Conservation (phyloP, 2,113 vertebrate species). For the Arothron firmamentum region DNA sequence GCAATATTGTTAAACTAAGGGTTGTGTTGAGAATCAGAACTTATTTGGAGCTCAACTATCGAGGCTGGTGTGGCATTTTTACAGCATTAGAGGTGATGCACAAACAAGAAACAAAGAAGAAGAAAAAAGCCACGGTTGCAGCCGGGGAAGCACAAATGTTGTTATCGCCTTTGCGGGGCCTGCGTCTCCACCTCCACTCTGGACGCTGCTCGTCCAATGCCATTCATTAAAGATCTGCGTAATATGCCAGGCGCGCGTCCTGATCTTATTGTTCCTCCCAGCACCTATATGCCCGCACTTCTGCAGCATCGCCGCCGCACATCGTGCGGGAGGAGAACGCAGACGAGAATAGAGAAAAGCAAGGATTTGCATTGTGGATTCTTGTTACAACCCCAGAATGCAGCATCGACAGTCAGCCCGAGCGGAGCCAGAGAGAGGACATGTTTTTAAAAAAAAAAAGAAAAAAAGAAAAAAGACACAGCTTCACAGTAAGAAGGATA, state of each 20-base stretch:
- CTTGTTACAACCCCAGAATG: slow-evolving; percentile 10
- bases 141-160: slow-evolving; percentile 30
- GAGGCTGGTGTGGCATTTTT: slow-evolving; percentile 17
- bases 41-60: neutral
- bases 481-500: slow-evolving; percentile 14
- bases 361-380: slow-evolving; percentile 35
- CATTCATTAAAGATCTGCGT: slow-evolving; percentile 32
- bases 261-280: slow-evolving; percentile 30
- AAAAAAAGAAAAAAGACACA: slow-evolving; percentile 8
- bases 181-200: slow-evolving; percentile 25
- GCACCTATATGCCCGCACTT: slow-evolving; percentile 33
- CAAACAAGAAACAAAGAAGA: slow-evolving; percentile 26
- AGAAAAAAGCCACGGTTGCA: slow-evolving; percentile 17
- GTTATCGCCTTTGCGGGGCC: slow-evolving; percentile 32
- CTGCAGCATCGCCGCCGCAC: slow-evolving; percentile 51
- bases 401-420: slow-evolving; percentile 37
- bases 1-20: slow-evolving; percentile 5
- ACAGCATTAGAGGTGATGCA: slow-evolving; percentile 14
- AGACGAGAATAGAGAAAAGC: slow-evolving; percentile 20
- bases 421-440: slow-evolving; percentile 26
- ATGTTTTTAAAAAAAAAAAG: slow-evolving; percentile 7
- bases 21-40: neutral
- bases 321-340: slow-evolving; percentile 16
- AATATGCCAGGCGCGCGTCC: slow-evolving; percentile 33
- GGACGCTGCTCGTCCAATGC: slow-evolving; percentile 18